Base-by-base conservation (phyloP, 92 coral and sea anemone genomes). In the Siderastrea siderea region DNA sequence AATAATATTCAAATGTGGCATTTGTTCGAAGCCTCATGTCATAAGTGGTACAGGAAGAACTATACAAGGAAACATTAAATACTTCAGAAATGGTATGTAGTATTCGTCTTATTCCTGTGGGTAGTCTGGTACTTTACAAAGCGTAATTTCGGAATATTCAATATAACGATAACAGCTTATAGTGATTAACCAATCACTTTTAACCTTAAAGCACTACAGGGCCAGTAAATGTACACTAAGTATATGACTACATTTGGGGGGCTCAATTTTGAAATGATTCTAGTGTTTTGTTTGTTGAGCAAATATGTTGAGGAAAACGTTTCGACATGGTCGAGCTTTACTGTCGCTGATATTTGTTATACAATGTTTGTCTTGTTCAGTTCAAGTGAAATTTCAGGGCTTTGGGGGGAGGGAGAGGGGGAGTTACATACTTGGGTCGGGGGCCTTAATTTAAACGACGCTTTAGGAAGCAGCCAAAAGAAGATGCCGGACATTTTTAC, bases 401-500 rank as follows among this genome's bases (percentile, higher is more conserved):
- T 67, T 67, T 46, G 9, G 47, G 47, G 17, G 71, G 46, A n/a
- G 71, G 71, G 13, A 67, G 71, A 46, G 61, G 71, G 47, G 45
- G 12, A 5, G 6, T 67, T 67, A 67, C 71, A 67, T 60, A 60
- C 65, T 60, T 16, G 65, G 65, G 65, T 60, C 17, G 10, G 10
- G 65, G 14, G 65, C 3, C 65, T 16, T 60, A 16, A 7, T 60
- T 16, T 60, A 69, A 68, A 68, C 74, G 74, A 68, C 50, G 74
- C 74, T 47, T 45, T 47, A 47, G 74, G 51, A 68, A 68, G 74
- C n/a, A 11, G 74, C 50, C 74, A 68, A 68, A 68, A 68, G 46
- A 68, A 68, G 74, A 68, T 68, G 74, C 16, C 74, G 17, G 74
- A 68, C 74, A 68, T 68, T 38, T 58, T 68, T 68, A 38, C 74